These are phyloP conservation scores for Collichthys lucidus DNA, from an alignment of 2,113 vertebrate genomes.

Conservation along the genomic window DNA sequence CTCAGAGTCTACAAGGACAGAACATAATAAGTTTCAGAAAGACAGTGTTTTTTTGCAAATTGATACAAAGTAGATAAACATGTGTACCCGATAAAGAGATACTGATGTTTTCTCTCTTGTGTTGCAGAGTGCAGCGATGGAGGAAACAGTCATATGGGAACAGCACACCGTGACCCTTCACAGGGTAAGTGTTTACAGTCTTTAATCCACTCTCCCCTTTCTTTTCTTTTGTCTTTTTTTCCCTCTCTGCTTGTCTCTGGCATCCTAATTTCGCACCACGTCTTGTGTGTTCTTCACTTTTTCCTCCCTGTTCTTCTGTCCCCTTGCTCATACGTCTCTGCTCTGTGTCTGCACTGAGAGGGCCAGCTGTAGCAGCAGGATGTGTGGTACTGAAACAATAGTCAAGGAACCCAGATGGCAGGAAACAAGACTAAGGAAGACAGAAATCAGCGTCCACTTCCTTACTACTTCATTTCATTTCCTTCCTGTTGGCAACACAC, in stretches of 20 bases:
- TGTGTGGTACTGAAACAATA: slow-evolving; percentile 88
- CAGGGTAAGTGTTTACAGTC: slow-evolving; percentile 89
- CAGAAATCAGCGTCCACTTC: slow-evolving; percentile 80
- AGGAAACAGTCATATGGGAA: slow-evolving; percentile 99
- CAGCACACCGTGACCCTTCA: slow-evolving; percentile 99
- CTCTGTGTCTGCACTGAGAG: slow-evolving; percentile 39
- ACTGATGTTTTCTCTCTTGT: slow-evolving; percentile 47
- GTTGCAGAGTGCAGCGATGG: slow-evolving; percentile 95
- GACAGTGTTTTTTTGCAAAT: not conserved
- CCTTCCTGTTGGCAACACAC: slow-evolving; percentile 72
- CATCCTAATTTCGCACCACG: slow-evolving; percentile 23
- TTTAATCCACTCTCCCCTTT: slow-evolving; percentile 41
- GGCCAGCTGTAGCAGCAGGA: slow-evolving; percentile 87
- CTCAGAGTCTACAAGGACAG: not conserved
- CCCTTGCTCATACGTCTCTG: slow-evolving; percentile 42
- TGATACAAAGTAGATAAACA: not conserved
- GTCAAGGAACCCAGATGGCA: slow-evolving; percentile 90
- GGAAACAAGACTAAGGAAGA: slow-evolving; percentile 89
- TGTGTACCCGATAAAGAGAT: not conserved
- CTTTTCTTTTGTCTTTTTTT: slow-evolving; percentile 27
- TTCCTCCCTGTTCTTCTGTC: slow-evolving; percentile 48
- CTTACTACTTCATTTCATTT: slow-evolving; percentile 77
- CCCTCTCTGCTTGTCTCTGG: slow-evolving; percentile 39
- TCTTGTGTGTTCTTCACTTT: slow-evolving; percentile 41
- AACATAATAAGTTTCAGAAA: not conserved